Percentiles rank a stretch among this genome's conserved stretches.
Conservation (phyloP, 2,113 vertebrate genomes). For the Myiagra hebetior region DNA sequence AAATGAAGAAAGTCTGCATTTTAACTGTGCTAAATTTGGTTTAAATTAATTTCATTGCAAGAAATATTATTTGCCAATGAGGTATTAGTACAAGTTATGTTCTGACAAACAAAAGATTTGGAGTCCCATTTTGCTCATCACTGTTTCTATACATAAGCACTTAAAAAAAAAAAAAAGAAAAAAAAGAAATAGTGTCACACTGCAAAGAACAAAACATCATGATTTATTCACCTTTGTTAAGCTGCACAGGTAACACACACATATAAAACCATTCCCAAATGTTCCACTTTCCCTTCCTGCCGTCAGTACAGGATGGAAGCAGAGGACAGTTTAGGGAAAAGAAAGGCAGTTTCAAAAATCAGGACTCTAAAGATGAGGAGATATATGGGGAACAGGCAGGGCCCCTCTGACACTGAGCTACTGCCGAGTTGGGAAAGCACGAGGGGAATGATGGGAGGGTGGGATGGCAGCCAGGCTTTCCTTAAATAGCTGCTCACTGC, state of each 20-base stretch:
- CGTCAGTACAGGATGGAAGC: not conserved
- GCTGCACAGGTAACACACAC: not conserved
- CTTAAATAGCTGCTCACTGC: not conserved
- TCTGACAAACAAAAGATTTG: not conserved
- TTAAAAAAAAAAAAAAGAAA: not conserved
- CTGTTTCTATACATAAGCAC: not conserved
- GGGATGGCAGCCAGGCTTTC: not conserved
- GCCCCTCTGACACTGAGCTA: not conserved
- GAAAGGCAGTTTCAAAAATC: not conserved
- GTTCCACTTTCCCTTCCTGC: not conserved
- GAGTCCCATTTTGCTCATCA: not conserved
- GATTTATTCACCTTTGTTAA: not conserved
- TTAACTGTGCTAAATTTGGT: not conserved
- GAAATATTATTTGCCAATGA: not conserved
- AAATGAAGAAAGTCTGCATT: not conserved
- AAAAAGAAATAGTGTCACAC: not conserved
- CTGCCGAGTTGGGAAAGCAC: accelerated
- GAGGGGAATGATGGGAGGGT: not conserved
- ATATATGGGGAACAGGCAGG: accelerated
- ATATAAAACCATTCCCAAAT: not conserved
- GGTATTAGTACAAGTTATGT: not conserved
- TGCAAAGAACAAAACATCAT: not conserved
- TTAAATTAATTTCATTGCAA: not conserved
- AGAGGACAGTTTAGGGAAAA: not conserved
- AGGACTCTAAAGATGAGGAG: not conserved